Conservation (phyloP, 2,888 invertebrate genomes). For the Autographa pulchrina region DNA sequence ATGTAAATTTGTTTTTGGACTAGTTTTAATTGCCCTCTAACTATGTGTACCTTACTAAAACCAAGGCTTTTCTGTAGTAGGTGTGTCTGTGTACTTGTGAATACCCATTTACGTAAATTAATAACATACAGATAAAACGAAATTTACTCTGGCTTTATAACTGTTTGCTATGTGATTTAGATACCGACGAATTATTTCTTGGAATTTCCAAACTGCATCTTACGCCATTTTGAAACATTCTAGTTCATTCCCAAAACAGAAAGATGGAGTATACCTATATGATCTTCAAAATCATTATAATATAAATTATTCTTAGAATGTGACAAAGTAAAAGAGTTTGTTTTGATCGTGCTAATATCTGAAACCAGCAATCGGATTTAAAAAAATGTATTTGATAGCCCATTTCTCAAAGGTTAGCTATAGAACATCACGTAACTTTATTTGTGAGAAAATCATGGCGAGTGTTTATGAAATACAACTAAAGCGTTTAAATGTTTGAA, state of each 20-base stretch:
- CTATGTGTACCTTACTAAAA: background rate
- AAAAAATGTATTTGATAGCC: too few species aligned
- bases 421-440: too few species aligned
- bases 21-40: background rate
- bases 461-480: too few species aligned
- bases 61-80: background rate
- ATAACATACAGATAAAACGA: conserved; percentile 12
- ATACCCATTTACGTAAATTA: background rate
- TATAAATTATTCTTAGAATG: too few species aligned
- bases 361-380: too few species aligned
- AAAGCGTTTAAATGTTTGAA: too few species aligned
- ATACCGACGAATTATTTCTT: conserved; percentile 12
- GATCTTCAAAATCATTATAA: too few species aligned
- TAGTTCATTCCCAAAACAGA: background rate
- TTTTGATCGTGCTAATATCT: too few species aligned
- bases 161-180: conserved; percentile 20
- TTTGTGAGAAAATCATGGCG: too few species aligned
- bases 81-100: background rate
- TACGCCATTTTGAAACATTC: conserved; percentile 1
- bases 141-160: conserved; percentile 30
- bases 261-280: background rate
- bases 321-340: too few species aligned
- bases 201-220: conserved; percentile 12
- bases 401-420: too few species aligned
- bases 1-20: too few species aligned